Evolutionary conservation across 92 coral and sea anemone genomes (phyloP).

Genomic region (Epizoanthus stellaris): DNA sequence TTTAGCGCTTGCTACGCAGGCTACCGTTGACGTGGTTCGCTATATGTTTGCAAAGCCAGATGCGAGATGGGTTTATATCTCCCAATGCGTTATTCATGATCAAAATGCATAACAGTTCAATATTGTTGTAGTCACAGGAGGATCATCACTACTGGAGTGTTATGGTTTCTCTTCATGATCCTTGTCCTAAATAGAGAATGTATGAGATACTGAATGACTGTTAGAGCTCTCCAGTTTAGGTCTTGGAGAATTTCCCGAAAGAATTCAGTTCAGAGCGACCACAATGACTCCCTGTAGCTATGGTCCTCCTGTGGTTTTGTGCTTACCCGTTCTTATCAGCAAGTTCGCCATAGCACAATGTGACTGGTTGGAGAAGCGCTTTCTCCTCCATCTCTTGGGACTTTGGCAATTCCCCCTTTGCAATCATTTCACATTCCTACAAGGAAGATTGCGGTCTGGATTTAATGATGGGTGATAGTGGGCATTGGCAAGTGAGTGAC

Average conservation of each 20-base stretch:
- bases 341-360: slow-evolving; percentile 85
- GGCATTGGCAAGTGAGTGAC: not conserved
- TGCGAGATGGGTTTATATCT: too few species aligned
- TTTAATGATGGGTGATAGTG: not conserved
- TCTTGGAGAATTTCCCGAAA: too few species aligned
- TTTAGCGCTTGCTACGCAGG: too few species aligned
- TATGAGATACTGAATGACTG: not conserved
- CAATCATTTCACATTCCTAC: slow-evolving; percentile 77
- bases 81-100: too few species aligned
- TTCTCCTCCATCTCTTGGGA: slow-evolving; percentile 54
- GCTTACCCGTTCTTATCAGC: slow-evolving; percentile 86
- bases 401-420: slow-evolving; percentile 47
- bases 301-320: not conserved
- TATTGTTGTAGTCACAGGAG: too few species aligned
- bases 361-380: slow-evolving; percentile 69
- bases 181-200: too few species aligned
- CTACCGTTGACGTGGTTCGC: not conserved
- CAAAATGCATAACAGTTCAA: too few species aligned
- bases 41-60: not conserved
- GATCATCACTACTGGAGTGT: too few species aligned
- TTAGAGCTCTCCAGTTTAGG: not conserved
- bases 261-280: too few species aligned
- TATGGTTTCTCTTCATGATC: too few species aligned
- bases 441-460: not conserved
- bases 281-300: not conserved